phyloP scores from a whole-genome alignment of 2,888 invertebrate genomes.

The Nomada fabriciana region DNA sequence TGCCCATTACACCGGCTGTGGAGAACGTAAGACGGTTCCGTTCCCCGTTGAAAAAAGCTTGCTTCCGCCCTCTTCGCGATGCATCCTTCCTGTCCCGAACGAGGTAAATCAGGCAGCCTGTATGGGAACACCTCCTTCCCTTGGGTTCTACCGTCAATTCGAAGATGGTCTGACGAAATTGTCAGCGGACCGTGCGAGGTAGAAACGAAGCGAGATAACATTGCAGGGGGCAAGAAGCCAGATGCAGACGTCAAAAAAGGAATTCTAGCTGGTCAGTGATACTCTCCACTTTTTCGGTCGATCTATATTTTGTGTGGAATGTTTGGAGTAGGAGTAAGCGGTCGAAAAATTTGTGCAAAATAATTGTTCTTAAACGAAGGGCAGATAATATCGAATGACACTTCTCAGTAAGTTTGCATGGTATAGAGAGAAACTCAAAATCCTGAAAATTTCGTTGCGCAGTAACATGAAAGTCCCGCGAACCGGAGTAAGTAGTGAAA shows the following conservation, averaged over 20 bases:
- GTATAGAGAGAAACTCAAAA: no score
- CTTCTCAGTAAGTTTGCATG: no score
- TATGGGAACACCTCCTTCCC: slow-evolving; percentile 46
- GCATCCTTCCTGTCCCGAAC: slow-evolving; percentile 33
- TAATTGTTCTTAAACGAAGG: not conserved
- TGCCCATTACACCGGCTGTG: slow-evolving; percentile 73
- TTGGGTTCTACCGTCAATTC: not conserved
- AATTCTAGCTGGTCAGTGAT: no score
- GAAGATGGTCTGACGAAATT: not conserved
- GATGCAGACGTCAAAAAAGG: not conserved
- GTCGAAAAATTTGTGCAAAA: not conserved
- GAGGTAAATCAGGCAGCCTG: slow-evolving; percentile 31
- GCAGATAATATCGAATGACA: no score
- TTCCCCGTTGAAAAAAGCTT: slow-evolving; percentile 45
- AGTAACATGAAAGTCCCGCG: not conserved
- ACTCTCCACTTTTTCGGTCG: not conserved
- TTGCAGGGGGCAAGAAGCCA: not conserved
- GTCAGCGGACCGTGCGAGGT: not conserved
- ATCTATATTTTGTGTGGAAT: not conserved
- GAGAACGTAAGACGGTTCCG: slow-evolving; percentile 64
- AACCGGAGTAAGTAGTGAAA: not conserved
- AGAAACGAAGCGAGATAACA: not conserved
- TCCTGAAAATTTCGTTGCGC: not conserved
- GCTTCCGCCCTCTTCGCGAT: slow-evolving; percentile 46
- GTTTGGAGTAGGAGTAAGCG: no score